Percentiles rank a stretch among this genome's conserved stretches.
These are phyloP conservation scores for Suillia variegata DNA, from an alignment of 2,888 invertebrate genomes.

Conservation along the genomic window DNA sequence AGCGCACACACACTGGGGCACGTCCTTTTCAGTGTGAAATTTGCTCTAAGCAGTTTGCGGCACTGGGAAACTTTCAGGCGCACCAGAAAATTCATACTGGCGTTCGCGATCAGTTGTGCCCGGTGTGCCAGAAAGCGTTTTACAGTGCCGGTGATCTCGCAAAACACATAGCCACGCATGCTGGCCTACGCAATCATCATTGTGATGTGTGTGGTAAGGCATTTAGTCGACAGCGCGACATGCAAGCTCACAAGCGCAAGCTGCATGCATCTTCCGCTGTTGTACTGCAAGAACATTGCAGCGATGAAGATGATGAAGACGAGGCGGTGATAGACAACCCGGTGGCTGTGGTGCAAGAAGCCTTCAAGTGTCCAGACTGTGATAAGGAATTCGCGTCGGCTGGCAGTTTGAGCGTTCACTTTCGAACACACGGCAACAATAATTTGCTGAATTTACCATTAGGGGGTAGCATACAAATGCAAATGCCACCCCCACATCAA, in stretches of 20 bases:
- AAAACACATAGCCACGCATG: conserved; percentile 67
- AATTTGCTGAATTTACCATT: conserved; percentile 48
- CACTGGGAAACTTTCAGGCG: conserved; percentile 68
- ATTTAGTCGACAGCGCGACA: conserved; percentile 66
- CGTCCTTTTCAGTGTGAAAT: conserved; percentile 70
- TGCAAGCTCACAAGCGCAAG: conserved; percentile 62
- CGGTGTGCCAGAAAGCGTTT: conserved; percentile 67
- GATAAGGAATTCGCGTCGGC: conserved; percentile 58
- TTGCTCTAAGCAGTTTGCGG: conserved; percentile 68
- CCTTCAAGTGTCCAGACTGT: conserved; percentile 60
- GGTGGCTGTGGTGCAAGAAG: conserved; percentile 40
- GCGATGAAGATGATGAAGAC: conserved; percentile 43
- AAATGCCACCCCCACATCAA: conserved; percentile 23
- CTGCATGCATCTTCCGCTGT: conserved; percentile 52
- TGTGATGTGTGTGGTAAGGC: conserved; percentile 66
- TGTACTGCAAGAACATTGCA: conserved; percentile 38
- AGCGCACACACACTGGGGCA: conserved; percentile 66
- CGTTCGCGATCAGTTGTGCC: conserved; percentile 67
- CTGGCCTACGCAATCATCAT: conserved; percentile 66
- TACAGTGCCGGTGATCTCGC: conserved; percentile 68
- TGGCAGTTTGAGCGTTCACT: conserved; percentile 55
- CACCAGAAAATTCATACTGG: conserved; percentile 70
- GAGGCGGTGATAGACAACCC: conserved; percentile 41
- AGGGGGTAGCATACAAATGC: conserved; percentile 22
- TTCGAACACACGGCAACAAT: conserved; percentile 55